A percentile compares a stretch with the other conserved stretches of the same genome.
Evolutionary conservation across 1,140 invertebrate species (phyloP).

Genomic region (Luehdorfia chinensis): DNA sequence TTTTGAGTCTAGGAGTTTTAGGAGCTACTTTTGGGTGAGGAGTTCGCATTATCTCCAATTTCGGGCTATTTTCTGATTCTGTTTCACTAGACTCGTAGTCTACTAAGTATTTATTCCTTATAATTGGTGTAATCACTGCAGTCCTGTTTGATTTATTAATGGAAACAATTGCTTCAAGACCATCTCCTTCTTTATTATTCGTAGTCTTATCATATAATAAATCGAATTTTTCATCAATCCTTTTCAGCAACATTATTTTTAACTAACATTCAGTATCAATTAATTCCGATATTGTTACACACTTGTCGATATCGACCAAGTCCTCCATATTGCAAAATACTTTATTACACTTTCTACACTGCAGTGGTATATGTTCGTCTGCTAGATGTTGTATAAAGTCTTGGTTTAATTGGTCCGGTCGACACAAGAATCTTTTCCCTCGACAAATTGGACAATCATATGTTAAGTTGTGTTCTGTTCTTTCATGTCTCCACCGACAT

Average conservation of each 20-base stretch:
- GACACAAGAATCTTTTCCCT: slow-evolving; percentile 46
- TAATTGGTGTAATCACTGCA: slow-evolving; percentile 59
- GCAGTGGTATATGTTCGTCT: slow-evolving; percentile 55
- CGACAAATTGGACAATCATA: slow-evolving; percentile 69
- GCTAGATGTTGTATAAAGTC: slow-evolving; percentile 59
- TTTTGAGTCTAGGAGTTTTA: slow-evolving; percentile 37
- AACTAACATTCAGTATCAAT: slow-evolving; percentile 31
- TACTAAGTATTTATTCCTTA: slow-evolving; percentile 51
- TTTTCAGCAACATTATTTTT: slow-evolving; percentile 26
- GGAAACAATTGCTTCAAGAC: slow-evolving; percentile 51
- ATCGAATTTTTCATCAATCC: slow-evolving; percentile 55
- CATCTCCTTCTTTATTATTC: slow-evolving; percentile 38
- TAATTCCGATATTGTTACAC: slow-evolving; percentile 56
- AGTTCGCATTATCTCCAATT: slow-evolving; percentile 28
- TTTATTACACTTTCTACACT: slow-evolving; percentile 63
- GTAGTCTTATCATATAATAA: slow-evolving; percentile 50
- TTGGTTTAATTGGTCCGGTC: slow-evolving; percentile 38
- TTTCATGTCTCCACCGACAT: slow-evolving; percentile 66
- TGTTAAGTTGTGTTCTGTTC: slow-evolving; percentile 43
- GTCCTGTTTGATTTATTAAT: slow-evolving; percentile 56
- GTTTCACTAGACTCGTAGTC: slow-evolving; percentile 62
- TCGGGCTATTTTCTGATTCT: slow-evolving; percentile 35
- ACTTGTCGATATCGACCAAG: slow-evolving; percentile 51
- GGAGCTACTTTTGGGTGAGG: slow-evolving; percentile 40
- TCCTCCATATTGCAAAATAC: slow-evolving; percentile 62